Evolutionary conservation across 2,797 vertebrate species (phyloP).

Genomic region (Micropoecilia bifurca): DNA sequence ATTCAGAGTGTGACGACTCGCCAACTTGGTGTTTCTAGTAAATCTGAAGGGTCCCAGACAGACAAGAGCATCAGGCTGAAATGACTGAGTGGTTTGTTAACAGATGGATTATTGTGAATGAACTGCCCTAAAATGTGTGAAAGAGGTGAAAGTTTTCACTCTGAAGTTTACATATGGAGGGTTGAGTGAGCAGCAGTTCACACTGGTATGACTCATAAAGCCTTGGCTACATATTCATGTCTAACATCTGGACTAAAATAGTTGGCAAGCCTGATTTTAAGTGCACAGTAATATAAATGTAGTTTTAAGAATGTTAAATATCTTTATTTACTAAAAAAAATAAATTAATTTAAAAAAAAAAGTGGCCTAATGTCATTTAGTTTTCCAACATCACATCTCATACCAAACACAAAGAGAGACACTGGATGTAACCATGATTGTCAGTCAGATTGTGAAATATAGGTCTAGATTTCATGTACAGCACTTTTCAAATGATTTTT

Average conservation of each 20-base stretch:
- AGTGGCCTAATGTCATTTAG: neutral
- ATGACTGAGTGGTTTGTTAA: neutral
- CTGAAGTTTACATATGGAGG: neutral
- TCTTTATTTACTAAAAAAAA: neutral
- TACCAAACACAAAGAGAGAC: neutral
- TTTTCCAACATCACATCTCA: neutral
- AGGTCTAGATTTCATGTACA: neutral
- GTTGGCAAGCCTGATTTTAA: neutral
- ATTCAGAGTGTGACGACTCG: neutral
- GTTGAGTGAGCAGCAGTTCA: neutral
- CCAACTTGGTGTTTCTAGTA: neutral
- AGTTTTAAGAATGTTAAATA: neutral
- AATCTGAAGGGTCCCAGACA: conserved; percentile 10
- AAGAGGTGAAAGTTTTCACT: neutral
- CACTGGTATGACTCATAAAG: neutral
- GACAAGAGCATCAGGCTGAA: conserved; percentile 3
- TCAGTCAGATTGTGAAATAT: neutral
- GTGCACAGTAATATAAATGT: neutral
- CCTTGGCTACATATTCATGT: neutral
- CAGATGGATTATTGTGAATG: conserved; percentile 2
- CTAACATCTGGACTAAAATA: neutral
- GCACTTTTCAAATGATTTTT: neutral
- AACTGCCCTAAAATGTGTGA: neutral
- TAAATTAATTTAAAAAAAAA: neutral
- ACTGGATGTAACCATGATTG: neutral